A percentile compares a stretch with the other conserved stretches of the same genome.
These are phyloP conservation scores for Nycticorax nycticorax DNA, from an alignment of 2,113 vertebrate genomes.

Conservation along the genomic window DNA sequence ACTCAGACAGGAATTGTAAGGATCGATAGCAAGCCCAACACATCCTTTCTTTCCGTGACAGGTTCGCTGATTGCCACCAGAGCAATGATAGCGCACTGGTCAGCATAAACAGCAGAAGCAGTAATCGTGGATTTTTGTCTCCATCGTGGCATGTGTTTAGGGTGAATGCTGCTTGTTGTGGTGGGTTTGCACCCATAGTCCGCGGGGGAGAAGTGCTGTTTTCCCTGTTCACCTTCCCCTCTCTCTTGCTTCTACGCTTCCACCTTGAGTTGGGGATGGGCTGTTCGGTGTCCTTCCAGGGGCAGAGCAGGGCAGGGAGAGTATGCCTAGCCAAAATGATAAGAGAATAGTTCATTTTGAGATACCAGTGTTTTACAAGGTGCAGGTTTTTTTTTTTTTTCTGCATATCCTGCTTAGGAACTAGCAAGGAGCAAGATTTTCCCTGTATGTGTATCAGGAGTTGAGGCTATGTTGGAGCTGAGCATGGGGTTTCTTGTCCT, in stretches of 20 bases:
- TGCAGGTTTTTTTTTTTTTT: fast-evolving
- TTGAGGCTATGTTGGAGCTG: neutral
- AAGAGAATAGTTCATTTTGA: neutral
- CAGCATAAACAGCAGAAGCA: neutral
- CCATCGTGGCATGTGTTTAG: neutral
- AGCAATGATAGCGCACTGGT: neutral
- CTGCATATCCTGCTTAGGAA: neutral
- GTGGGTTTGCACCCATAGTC: neutral
- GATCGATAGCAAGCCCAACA: neutral
- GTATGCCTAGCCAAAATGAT: neutral
- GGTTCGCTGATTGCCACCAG: neutral
- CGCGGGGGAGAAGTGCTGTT: neutral
- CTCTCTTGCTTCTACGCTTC: neutral
- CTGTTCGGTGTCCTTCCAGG: neutral
- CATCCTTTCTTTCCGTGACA: neutral
- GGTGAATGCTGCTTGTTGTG: neutral
- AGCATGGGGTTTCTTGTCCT: neutral
- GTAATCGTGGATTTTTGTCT: neutral
- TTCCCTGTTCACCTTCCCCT: neutral
- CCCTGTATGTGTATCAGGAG: neutral
- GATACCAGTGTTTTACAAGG: neutral
- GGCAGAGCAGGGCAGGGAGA: neutral
- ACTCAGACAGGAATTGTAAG: neutral
- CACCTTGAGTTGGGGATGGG: neutral
- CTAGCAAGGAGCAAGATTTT: neutral